Evolutionary conservation across 1,140 invertebrate genomes (phyloP).

Genomic region (Bombus breviceps): DNA sequence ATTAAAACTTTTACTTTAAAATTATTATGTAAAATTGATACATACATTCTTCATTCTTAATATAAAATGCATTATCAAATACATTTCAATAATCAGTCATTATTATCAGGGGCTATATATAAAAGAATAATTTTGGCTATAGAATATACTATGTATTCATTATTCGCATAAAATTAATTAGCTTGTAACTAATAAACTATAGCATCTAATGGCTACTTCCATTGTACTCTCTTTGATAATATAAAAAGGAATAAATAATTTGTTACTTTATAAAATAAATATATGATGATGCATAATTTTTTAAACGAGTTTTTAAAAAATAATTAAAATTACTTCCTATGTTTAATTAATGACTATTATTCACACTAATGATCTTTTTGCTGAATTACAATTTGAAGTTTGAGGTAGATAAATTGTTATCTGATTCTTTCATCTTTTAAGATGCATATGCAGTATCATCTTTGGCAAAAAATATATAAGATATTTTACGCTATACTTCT

Average conservation of each 20-base stretch:
- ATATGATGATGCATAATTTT: background rate
- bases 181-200: background rate
- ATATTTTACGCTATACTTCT: background rate
- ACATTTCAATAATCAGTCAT: background rate
- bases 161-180: background rate
- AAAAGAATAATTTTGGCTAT: conserved; percentile 7
- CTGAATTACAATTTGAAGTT: conserved; percentile 24
- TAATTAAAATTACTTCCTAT: background rate
- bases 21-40: background rate
- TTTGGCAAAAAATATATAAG: conserved; percentile 17
- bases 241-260: conserved; percentile 21
- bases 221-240: conserved; percentile 43
- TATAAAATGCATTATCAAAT: background rate
- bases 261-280: conserved; percentile 15
- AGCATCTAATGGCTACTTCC: background rate
- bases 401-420: conserved; percentile 43
- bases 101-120: background rate
- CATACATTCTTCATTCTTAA: background rate
- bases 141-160: background rate
- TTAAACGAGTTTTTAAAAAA: background rate
- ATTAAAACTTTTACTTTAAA: background rate
- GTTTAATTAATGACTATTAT: background rate
- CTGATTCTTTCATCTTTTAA: background rate
- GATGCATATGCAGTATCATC: background rate
- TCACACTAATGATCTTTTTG: background rate